Evolutionary conservation across 2,888 invertebrate genomes (phyloP).

Genomic region (Syritta pipiens): DNA sequence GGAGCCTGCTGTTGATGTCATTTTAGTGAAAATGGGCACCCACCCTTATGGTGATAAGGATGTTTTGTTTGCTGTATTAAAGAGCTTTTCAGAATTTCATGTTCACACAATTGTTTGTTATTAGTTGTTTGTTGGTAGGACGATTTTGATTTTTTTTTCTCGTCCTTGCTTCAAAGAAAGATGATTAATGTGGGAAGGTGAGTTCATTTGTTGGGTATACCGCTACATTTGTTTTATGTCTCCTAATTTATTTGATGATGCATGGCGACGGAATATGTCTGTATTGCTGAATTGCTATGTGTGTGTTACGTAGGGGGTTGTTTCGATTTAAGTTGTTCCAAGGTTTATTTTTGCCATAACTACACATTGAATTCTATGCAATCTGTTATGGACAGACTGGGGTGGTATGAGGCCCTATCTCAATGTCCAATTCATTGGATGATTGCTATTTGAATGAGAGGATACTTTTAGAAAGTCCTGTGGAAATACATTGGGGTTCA

Average conservation of each 20-base stretch:
- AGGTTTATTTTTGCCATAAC: conserved; percentile 6
- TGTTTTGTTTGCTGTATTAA: not conserved
- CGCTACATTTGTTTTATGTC: conserved; percentile 20
- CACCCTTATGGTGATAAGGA: conserved; percentile 14
- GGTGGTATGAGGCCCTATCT: not conserved
- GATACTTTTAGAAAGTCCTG: no score
- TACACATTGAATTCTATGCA: conserved; percentile 5
- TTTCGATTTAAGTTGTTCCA: conserved; percentile 31
- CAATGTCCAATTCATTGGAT: no score
- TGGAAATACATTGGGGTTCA: no score
- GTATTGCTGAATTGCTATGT: not conserved
- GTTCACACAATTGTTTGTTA: conserved; percentile 42
- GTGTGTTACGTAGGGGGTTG: not conserved
- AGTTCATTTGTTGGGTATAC: conserved; percentile 12
- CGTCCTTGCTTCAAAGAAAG: not conserved
- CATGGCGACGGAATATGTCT: not conserved
- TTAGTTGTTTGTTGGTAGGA: conserved; percentile 32
- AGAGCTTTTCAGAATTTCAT: conserved; percentile 26
- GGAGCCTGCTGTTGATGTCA: conserved; percentile 36
- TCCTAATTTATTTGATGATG: conserved; percentile 1
- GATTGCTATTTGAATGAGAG: no score
- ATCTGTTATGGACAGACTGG: not conserved
- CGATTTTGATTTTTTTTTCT: conserved; percentile 2
- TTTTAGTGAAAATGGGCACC: conserved; percentile 17
- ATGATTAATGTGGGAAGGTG: conserved; percentile 38